Evolutionary conservation across 1,140 invertebrate species (phyloP), one percentile per base, ranked within the genome.

Genomic region (Luehdorfia chinensis): DNA sequence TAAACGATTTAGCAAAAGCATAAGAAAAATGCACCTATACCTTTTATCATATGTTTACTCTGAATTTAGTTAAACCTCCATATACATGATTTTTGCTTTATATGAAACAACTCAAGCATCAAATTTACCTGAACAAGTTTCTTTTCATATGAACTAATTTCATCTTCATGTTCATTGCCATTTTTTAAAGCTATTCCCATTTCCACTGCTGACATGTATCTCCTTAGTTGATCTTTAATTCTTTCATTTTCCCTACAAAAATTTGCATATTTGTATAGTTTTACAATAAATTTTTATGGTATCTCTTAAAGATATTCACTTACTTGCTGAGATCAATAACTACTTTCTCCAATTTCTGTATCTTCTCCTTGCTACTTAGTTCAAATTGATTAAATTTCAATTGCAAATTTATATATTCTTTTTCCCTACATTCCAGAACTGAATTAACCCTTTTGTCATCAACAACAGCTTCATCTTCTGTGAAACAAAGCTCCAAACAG

Each of bases 141-240:
- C 56, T 90, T 91, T 79, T 97, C 94, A 85, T 96, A 97, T 41
- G 95, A 91, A 50, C 90, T 91, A 2, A 94, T 92, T 85, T 97
- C 95, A 46, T 90, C 87, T 60, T 92, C 92, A 67, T 91, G 89
- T 75, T 89, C 87, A 14, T 91, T 91, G 66, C 91, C 90, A 57
- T 84, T 88, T 59, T 90, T 91, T 54, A 97, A 84, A 89, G 79
- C 78, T 53, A 55, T 73, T 3, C 75, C 69, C 49, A 96, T 91
- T 88, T 97, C 94, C 9, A 98, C 94, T 19, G 96, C 96, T 33
- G 92, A 93, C 30, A 97, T 93, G 85, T 97, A 98, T 66, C 96
- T 96, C 54, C 94, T 91, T 31, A 98, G 78, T 72, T 97, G 96
- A 69, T 96, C 94, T 72, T 96, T 95, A 47, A 97, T 84, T 41